Conservation (phyloP, 2,113 vertebrate genomes). For the Pelmatolapia mariae region DNA sequence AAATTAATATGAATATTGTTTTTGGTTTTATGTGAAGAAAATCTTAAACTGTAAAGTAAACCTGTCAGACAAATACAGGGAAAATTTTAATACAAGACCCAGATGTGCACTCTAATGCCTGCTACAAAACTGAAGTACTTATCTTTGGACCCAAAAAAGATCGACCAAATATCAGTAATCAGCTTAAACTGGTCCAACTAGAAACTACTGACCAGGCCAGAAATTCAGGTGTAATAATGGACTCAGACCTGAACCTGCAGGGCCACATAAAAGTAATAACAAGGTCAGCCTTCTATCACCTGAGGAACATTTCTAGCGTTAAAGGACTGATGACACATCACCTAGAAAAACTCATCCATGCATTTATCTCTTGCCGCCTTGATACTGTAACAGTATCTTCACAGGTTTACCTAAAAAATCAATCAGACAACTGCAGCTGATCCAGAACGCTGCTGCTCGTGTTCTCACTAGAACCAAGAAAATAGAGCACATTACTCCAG, state of each 20-base stretch:
- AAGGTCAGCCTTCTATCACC: not conserved
- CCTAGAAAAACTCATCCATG: not conserved
- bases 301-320: not conserved
- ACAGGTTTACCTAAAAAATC: too few species aligned
- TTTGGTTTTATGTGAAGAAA: not conserved
- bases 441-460: too few species aligned
- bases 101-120: not conserved
- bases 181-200: not conserved
- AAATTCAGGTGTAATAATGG: not conserved
- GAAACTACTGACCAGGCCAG: not conserved
- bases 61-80: not conserved
- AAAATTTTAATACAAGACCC: not conserved
- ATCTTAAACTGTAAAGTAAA: not conserved
- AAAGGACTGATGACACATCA: not conserved
- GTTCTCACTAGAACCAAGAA: too few species aligned
- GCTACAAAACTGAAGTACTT: not conserved
- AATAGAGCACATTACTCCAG: too few species aligned
- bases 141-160: not conserved
- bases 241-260: not conserved
- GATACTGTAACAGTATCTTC: not conserved
- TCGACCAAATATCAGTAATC: rapidly evolving
- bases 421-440: not conserved
- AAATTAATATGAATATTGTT: not conserved
- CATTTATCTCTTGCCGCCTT: not conserved
- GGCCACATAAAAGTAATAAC: rapidly evolving